Evolutionary conservation across 2,888 invertebrate species (phyloP).

Genomic region (Drosophila nr. medialis): DNA sequence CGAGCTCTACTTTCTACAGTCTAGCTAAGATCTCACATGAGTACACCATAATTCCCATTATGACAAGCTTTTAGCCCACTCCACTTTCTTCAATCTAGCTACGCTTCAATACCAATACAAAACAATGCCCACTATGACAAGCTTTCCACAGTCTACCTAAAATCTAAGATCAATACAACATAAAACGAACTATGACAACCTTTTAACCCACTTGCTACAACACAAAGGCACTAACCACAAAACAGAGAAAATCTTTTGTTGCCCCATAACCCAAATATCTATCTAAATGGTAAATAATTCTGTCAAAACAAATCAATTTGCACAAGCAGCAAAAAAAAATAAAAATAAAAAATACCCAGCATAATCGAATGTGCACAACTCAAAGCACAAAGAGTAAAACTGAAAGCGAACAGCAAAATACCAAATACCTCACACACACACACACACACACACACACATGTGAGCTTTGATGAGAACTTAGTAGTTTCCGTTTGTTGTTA

Average conservation of each 20-base stretch:
- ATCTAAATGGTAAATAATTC: conserved; percentile 13
- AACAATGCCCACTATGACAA: not conserved
- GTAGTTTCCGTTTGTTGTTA: conserved; percentile 13
- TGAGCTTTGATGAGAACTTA: conserved; percentile 16
- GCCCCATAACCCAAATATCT: conserved; percentile 4
- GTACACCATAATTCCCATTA: not conserved
- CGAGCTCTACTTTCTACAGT: not conserved
- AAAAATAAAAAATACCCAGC: conserved; percentile 5
- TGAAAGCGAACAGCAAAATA: conserved; percentile 9
- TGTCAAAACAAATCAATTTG: conserved; percentile 16
- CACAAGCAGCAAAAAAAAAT: conserved; percentile 3
- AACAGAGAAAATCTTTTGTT: not conserved
- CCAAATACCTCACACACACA: not conserved
- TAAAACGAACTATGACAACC: not conserved
- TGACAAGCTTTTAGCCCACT: not conserved
- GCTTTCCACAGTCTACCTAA: not conserved
- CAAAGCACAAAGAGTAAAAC: not conserved
- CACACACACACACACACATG: not conserved
- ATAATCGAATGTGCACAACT: conserved; percentile 10
- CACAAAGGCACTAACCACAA: not conserved
- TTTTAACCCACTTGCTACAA: not conserved
- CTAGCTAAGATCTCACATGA: not conserved
- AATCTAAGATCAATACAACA: not conserved
- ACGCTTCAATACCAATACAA: not conserved
- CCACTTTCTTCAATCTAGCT: not conserved